phyloP scores from a whole-genome alignment of 2,888 invertebrate species.

The Hydraecia micacea region DNA sequence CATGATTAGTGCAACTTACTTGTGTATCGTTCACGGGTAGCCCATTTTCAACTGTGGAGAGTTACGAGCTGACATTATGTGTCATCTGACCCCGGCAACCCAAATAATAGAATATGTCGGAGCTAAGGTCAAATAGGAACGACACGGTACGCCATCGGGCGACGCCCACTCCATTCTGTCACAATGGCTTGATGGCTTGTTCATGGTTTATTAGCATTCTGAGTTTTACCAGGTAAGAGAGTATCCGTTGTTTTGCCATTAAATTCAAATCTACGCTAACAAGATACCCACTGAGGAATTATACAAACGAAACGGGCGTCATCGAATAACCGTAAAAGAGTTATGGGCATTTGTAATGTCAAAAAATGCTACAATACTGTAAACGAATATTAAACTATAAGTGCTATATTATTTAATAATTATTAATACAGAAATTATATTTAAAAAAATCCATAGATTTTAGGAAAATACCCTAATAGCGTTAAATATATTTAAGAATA shows the following conservation, averaged over 20 bases:
- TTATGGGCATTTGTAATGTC: neutral
- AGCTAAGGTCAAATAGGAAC: slow-evolving; percentile 32
- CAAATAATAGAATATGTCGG: slow-evolving; percentile 40
- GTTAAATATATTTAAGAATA: neutral
- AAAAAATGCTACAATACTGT: neutral
- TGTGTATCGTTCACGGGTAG: neutral
- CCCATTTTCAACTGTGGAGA: neutral
- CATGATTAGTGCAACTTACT: neutral
- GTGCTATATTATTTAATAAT: neutral
- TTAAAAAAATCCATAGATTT: neutral
- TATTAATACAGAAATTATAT: neutral
- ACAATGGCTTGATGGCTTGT: slow-evolving; percentile 2
- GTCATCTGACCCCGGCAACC: slow-evolving; percentile 45
- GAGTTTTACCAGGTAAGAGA: slow-evolving; percentile 1
- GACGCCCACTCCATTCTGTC: slow-evolving; percentile 30
- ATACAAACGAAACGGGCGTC: neutral
- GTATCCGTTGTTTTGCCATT: neutral
- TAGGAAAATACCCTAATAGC: neutral
- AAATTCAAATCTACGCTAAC: slow-evolving; percentile 21
- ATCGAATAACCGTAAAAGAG: neutral
- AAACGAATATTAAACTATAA: neutral
- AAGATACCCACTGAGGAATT: neutral
- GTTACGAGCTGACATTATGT: slow-evolving; percentile 18
- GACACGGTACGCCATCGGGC: slow-evolving; percentile 22
- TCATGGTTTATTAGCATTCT: slow-evolving; percentile 19